Evolutionary conservation across 2,888 invertebrate genomes (phyloP), one percentile per base, ranked within the genome.

Genomic region (Dynastes maya): DNA sequence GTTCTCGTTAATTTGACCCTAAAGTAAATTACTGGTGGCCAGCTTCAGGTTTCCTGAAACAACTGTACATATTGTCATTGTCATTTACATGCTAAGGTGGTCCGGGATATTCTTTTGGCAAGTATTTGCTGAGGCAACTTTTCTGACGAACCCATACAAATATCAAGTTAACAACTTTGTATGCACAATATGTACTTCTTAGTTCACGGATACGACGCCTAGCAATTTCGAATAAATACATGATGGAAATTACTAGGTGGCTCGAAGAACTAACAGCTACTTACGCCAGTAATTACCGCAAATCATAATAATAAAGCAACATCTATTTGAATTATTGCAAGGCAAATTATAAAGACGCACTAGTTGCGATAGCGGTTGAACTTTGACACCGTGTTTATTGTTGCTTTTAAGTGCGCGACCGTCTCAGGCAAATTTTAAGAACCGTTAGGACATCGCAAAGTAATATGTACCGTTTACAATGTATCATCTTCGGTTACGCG

Each of bases 321-420:
- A 58, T 55, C 32, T 58, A 72, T 40, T 58, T 72, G 72, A 72
- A 72, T 40, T 72, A 72, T 72, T 72, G 55, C 72, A 58, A 11
- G 22, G 58, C 72, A 72, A 72, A 72, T 58, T 72, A 72, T 72
- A 72, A 45, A 72, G 72, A 72, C 72, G 58, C 58, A 72, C 72
- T 40, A 40, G 16, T 58, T 45, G 58, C 37, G 40, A 72, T 72
- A 16, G 13, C 16, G 58, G 16, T 40, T 40, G 72, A 72, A 58
- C 72, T 58, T 72, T 72, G 58, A 58, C 40, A 58, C 16, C 58
- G 22, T 37, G 37, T 72, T 72, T 72, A 72, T n/a, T 58, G 72
- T 29, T 22, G 16, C 22, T 22, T 61, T 58, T 58, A 16, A 29
- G 58, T 72, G 22, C 58, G 37, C 16, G n/a, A n/a, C 49, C 22